phyloP scores from a whole-genome alignment of 2,888 invertebrate species.

The Neria commutata region DNA sequence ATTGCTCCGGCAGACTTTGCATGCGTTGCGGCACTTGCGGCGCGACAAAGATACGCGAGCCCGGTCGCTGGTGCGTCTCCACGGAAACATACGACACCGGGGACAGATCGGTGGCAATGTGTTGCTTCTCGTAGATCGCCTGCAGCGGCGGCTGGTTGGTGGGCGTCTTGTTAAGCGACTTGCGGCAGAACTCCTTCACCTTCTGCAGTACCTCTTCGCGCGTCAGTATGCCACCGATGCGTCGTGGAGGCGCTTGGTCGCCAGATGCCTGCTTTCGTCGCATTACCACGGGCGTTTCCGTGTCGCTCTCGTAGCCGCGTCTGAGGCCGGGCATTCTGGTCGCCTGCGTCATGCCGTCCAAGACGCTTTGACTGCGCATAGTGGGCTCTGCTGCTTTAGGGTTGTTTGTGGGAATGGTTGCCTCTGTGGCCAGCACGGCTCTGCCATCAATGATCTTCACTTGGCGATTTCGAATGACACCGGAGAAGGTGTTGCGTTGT shows the following conservation, averaged over 20 bases:
- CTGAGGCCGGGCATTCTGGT: slow-evolving; percentile 4
- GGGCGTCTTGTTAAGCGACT: slow-evolving; percentile 56
- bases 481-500: slow-evolving; percentile 58
- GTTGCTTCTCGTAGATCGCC: slow-evolving; percentile 40
- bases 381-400: slow-evolving; percentile 31
- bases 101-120: slow-evolving; percentile 47
- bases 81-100: slow-evolving; percentile 59
- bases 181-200: slow-evolving; percentile 60
- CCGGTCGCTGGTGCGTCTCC: slow-evolving; percentile 48
- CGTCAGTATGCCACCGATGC: slow-evolving; percentile 49
- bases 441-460: slow-evolving; percentile 49
- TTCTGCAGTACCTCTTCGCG: slow-evolving; percentile 59
- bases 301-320: slow-evolving; percentile 48
- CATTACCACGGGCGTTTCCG: slow-evolving; percentile 46
- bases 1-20: slow-evolving; percentile 50
- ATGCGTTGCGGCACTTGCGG: slow-evolving; percentile 58
- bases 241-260: slow-evolving; percentile 28
- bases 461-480: slow-evolving; percentile 48
- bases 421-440: background rate
- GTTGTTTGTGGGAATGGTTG: slow-evolving; percentile 4
- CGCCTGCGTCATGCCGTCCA: slow-evolving; percentile 46
- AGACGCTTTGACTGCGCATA: slow-evolving; percentile 57
- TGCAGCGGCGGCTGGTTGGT: slow-evolving; percentile 40
- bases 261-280: slow-evolving; percentile 29
- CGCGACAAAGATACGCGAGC: slow-evolving; percentile 42